Conservation (phyloP, 2,113 vertebrate genomes). For the Toxotes chatareus region DNA sequence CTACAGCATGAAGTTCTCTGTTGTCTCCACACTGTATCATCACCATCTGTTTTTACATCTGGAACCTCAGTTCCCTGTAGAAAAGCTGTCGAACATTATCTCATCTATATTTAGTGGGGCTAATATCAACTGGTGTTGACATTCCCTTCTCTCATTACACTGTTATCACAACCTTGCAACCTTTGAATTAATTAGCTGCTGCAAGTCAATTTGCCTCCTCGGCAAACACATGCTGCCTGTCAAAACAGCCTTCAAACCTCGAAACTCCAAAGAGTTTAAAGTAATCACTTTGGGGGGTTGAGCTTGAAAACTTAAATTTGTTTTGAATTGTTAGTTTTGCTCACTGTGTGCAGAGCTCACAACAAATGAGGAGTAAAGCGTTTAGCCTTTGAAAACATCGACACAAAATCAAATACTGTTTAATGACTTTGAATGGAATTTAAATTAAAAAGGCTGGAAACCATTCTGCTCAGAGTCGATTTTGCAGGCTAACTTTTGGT, state of each 20-base stretch:
- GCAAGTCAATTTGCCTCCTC: slow-evolving; percentile 78
- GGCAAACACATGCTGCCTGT: slow-evolving; percentile 56
- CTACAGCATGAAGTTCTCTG: slow-evolving; percentile 22
- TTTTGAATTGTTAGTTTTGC: background rate
- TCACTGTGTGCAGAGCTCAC: background rate
- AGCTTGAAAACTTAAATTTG: slow-evolving; percentile 19
- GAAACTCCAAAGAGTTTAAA: slow-evolving; percentile 34
- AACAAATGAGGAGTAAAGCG: background rate
- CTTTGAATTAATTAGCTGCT: slow-evolving; percentile 80
- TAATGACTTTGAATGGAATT: slow-evolving; percentile 21
- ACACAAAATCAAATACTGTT: background rate
- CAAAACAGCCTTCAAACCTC: slow-evolving; percentile 52
- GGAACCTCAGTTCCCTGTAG: slow-evolving; percentile 56
- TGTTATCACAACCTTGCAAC: slow-evolving; percentile 76
- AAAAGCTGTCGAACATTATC: slow-evolving; percentile 70
- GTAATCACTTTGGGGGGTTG: slow-evolving; percentile 15
- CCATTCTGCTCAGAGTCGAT: background rate
- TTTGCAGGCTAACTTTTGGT: background rate
- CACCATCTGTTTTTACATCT: slow-evolving; percentile 70
- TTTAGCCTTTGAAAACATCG: background rate
- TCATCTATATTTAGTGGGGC: slow-evolving; percentile 75
- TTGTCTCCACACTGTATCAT: slow-evolving; percentile 43
- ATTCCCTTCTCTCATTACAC: slow-evolving; percentile 77
- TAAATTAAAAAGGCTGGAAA: background rate
- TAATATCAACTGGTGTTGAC: slow-evolving; percentile 76